These are phyloP conservation scores for Pogonomyrmex californicus DNA, from an alignment of 1,140 invertebrate species.

Conservation along the genomic window DNA sequence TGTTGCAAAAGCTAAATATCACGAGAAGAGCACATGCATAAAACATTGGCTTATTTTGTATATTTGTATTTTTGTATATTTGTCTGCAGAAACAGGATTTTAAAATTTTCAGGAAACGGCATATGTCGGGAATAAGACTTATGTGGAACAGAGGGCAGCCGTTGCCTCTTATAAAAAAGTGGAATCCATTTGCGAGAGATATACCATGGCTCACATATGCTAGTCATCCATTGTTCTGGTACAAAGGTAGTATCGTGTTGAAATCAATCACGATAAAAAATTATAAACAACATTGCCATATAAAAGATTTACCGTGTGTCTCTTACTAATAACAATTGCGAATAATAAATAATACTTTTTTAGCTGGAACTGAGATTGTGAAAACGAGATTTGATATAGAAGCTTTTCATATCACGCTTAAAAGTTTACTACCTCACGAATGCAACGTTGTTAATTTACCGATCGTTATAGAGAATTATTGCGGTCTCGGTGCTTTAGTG, in stretches of 20 bases:
- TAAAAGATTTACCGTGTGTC: background rate
- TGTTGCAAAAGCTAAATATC: background rate
- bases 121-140: slow-evolving; percentile 91
- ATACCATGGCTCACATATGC: slow-evolving; percentile 93
- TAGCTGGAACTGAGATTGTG: slow-evolving; percentile 80
- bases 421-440: slow-evolving; percentile 73
- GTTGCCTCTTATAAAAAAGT: slow-evolving; percentile 90
- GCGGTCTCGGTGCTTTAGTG: slow-evolving; percentile 92
- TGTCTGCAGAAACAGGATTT: slow-evolving; percentile 26
- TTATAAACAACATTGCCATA: background rate
- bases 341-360: background rate
- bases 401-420: slow-evolving; percentile 86
- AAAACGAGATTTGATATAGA: slow-evolving; percentile 88
- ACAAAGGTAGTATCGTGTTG: slow-evolving; percentile 88
- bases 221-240: slow-evolving; percentile 93
- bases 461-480: slow-evolving; percentile 93
- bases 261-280: slow-evolving; percentile 32
- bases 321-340: background rate
- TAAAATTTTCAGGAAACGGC: slow-evolving; percentile 87
- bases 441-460: slow-evolving; percentile 87
- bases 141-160: slow-evolving; percentile 92
- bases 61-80: background rate
- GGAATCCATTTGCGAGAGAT: slow-evolving; percentile 94
- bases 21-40: background rate
- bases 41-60: background rate